phyloP scores from a whole-genome alignment of 1,140 invertebrate genomes.

The Drosophila ananassae region DNA sequence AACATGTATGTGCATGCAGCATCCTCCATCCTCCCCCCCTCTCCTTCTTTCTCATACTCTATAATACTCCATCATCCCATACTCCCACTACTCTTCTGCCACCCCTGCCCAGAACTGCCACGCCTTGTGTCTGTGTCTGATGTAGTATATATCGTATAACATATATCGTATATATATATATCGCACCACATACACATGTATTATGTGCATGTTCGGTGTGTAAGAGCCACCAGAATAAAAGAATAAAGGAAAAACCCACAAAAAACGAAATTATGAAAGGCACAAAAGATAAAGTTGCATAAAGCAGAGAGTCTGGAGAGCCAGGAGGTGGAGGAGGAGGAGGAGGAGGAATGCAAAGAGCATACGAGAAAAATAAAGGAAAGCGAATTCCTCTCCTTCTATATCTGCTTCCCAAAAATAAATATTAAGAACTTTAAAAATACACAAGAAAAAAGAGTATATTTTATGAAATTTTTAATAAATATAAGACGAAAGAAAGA shows the following conservation, averaged over 20 bases:
- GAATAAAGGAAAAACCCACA: slow-evolving; percentile 1
- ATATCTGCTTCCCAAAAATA: slow-evolving; percentile 24
- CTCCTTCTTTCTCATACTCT: neutral
- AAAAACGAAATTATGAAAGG: neutral
- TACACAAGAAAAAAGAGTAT: slow-evolving; percentile 1
- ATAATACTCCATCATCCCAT: neutral
- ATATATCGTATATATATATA: neutral
- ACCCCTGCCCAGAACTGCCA: slow-evolving; percentile 24
- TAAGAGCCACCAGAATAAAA: neutral
- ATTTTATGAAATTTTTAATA: too few species aligned
- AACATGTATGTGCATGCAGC: slow-evolving; percentile 10
- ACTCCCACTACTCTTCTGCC: neutral
- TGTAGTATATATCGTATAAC: neutral
- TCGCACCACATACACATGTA: slow-evolving; percentile 4
- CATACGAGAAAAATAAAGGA: slow-evolving; percentile 2
- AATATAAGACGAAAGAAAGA: too few species aligned
- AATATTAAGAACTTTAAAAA: slow-evolving; percentile 13
- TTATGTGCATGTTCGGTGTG: slow-evolving; percentile 18
- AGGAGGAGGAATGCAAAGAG: slow-evolving; percentile 2
- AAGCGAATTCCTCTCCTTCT: neutral
- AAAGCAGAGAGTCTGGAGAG: neutral
- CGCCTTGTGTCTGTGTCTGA: slow-evolving; percentile 48
- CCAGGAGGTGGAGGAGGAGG: too few species aligned
- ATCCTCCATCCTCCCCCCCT: slow-evolving; percentile 8
- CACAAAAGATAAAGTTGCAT: slow-evolving; percentile 6